Evolutionary conservation across 2,888 invertebrate species (phyloP), one percentile per base, ranked within the genome.

Genomic region (Congeria kusceri): DNA sequence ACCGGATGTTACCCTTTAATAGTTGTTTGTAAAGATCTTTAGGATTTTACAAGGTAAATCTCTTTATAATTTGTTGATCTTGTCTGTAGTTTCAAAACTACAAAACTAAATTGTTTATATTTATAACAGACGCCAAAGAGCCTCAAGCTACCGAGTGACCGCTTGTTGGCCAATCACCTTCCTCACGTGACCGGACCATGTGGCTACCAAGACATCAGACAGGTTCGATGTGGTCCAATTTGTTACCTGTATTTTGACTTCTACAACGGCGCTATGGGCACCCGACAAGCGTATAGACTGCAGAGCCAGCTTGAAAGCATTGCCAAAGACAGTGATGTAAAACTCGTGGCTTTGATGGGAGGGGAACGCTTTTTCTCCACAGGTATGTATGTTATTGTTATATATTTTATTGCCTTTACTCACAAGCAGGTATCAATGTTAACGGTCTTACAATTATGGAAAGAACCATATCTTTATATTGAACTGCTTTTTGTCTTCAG

Each of bases 201-300:
- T 59, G 32, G 29, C 18, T 44, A 69, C 28, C 53, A 69, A 20
- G 77, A 80, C 46, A 53, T 80, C 4, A 15, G 20, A 3, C 56
- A 71, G 3, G 25, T 56, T 0, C 56, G 25, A n/a, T 13, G 53
- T 13, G 74, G 67, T 7, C 59, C 27, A 25, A 46, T 77, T n/a
- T 74, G 67, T 15, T 74, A 67, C 28, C 64, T 81, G 5, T 53
- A 74, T 32, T 81, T 81, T 49, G 77, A 77, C 46, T 81, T 81
- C 39, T 81, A 81, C 44, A 81, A 81, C 59, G 81, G 81, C 1
- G 81, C 81, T 3, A 81, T 81, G 81, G 70, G 66, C 46, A 66
- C 27, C 1, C 23, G 63, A 15, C 81, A 81, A 57, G 77, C 70
- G 0, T 39, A 44, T 7, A 53, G 74, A n/a, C 57, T 81, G 9